Base-by-base conservation (phyloP, 1,140 invertebrate genomes). In the Aphaenogaster rudis region DNA sequence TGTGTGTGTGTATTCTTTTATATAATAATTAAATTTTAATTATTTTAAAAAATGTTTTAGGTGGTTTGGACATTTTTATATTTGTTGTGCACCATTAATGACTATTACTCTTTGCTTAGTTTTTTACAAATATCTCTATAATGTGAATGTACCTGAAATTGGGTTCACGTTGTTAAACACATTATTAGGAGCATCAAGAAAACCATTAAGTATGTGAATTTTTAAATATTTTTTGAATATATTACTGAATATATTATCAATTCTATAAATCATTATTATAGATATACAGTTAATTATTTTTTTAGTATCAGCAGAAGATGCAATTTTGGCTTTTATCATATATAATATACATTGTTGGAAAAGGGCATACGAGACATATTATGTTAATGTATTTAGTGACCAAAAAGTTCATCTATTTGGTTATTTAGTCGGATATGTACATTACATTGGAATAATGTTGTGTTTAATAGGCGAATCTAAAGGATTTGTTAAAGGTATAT, bases 361-460 rank as follows among this genome's bases (percentile, higher is more conserved):
- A 90, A 96, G 98, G 91, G 96, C 97, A 57, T 98, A 98, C 93
- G 98, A 99, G 94, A 97, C 97, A 28, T 96, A 96, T 88, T 97
- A 94, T 91, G 93, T 99, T 9, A 98, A 97, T 93, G 96, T 99
- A 13, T 99, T 98, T 94, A 98, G 98, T 13, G 95, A 97, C 84
- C 96, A 96, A 57, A 97, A 97, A 94, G 98, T 99, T 87, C 98
- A 98, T 93, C 87, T 98, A 0, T 93, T 94, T 0, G 97, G 98
- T 94, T 99, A 98, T 92, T 74, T 97, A 0, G 93, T 97, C 64
- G 98, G 98, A 1, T 96, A 96, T 85, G 88, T 96, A 39, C 98
- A 98, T 95, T 99, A 99, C 93, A 96, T 97, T 90, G 97, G 97
- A 33, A 95, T 96, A 52, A 92, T 97, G 17, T 86, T 97, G 0